Conservation (phyloP, 2,888 invertebrate species). For the Amiota minor region DNA sequence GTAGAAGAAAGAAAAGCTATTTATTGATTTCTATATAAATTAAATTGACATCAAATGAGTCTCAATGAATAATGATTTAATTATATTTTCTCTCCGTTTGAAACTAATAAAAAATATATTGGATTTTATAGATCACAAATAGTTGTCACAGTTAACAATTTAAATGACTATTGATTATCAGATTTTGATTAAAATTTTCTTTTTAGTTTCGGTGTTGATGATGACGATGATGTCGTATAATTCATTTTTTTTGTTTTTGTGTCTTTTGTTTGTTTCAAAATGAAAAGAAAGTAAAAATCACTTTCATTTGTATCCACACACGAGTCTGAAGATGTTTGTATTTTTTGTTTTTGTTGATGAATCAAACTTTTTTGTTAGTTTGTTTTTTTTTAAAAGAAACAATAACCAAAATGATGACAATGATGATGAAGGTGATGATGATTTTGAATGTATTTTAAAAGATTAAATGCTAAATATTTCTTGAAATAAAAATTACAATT, state of each 20-base stretch:
- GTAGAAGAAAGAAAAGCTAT: too few relatives aligned
- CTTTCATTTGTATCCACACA: constrained; percentile 12
- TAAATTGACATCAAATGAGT: too few relatives aligned
- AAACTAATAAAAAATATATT: background rate
- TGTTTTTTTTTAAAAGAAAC: background rate
- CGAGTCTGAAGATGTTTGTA: background rate
- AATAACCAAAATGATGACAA: background rate
- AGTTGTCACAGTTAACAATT: background rate
- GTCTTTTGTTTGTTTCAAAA: constrained; percentile 13
- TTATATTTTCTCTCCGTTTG: too few relatives aligned
- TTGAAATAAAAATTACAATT: too few relatives aligned
- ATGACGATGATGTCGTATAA: background rate
- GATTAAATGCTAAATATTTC: too few relatives aligned
- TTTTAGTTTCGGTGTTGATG: background rate
- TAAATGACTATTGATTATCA: background rate
- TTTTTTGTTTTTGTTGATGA: constrained; percentile 1
- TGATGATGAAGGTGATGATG: too few relatives aligned
- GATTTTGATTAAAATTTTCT: too few relatives aligned
- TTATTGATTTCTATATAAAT: too few relatives aligned
- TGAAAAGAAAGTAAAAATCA: constrained; percentile 26
- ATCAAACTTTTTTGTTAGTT: background rate
- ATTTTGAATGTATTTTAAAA: too few relatives aligned
- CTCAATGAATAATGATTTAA: too few relatives aligned
- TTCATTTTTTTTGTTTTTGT: background rate
- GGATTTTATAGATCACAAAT: constrained; percentile 2